phyloP scores from a whole-genome alignment of 2,113 vertebrate genomes.

The Chloebia gouldiae region DNA sequence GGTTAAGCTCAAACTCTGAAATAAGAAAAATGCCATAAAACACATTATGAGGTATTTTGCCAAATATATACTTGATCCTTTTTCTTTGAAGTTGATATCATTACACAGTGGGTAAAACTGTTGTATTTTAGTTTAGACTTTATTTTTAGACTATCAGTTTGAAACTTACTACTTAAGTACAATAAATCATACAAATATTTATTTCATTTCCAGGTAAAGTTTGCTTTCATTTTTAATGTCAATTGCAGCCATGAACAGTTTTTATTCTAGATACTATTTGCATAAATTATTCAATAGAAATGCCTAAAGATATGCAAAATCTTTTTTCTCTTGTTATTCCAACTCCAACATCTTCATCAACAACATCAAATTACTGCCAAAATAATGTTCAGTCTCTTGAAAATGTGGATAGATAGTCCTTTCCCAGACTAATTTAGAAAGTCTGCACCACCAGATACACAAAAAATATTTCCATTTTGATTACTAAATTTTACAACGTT shows the following conservation, averaged over 20 bases:
- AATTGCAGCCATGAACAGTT: background rate
- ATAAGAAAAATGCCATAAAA: background rate
- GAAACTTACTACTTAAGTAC: background rate
- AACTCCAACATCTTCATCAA: slow-evolving; percentile 3
- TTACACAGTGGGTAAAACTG: background rate
- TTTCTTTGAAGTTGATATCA: background rate
- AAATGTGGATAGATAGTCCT: slow-evolving; percentile 12
- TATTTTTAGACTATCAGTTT: background rate
- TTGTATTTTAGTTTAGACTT: background rate
- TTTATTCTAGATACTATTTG: background rate
- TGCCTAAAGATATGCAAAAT: background rate
- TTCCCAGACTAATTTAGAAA: slow-evolving; percentile 16
- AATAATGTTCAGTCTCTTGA: background rate
- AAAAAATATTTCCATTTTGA: slow-evolving; percentile 49
- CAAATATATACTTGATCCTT: background rate
- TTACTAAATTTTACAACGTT: slow-evolving; percentile 38
- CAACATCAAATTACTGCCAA: slow-evolving; percentile 31
- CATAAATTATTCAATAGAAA: background rate
- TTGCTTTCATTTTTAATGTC: background rate
- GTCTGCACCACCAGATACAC: background rate
- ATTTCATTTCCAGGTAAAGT: background rate
- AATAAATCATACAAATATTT: background rate
- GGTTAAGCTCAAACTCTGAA: background rate
- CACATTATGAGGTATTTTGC: background rate
- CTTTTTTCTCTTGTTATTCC: background rate